phyloP scores from a whole-genome alignment of 1,140 invertebrate genomes.

The Copidosoma floridanum region DNA sequence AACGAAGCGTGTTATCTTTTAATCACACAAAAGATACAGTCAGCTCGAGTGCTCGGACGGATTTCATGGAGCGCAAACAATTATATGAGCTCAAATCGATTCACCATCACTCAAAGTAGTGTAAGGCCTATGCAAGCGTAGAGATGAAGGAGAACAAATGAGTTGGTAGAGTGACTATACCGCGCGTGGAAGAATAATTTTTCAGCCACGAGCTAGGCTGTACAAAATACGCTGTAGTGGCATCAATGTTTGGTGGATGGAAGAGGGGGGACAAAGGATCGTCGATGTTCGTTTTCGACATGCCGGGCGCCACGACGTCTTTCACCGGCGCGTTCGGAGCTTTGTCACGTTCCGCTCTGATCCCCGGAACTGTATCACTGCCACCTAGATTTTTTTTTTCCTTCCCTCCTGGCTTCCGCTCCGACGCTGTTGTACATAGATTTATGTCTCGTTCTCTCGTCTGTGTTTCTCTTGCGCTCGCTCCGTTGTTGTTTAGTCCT shows the following conservation, averaged over 20 bases:
- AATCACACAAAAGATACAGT: no score
- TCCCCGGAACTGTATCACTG: conserved; percentile 13
- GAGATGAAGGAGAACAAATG: background rate
- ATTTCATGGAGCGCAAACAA: no score
- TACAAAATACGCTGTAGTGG: no score
- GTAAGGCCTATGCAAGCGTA: no score
- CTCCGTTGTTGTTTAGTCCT: background rate
- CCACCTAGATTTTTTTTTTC: background rate
- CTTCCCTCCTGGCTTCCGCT: background rate
- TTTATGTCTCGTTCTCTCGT: no score
- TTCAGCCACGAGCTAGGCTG: background rate
- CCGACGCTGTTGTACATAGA: no score
- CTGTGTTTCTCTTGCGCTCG: conserved; percentile 7
- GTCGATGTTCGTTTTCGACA: background rate
- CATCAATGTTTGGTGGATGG: no score
- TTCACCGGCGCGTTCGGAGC: conserved; percentile 11
- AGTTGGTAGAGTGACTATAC: background rate
- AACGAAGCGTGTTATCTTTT: no score
- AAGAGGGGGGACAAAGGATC: conserved; percentile 7
- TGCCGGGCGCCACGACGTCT: background rate
- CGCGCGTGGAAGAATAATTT: background rate
- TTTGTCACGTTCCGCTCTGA: conserved; percentile 32
- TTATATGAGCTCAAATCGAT: no score
- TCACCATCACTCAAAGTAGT: no score
- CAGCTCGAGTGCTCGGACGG: no score